Conservation (phyloP, 2,113 vertebrate genomes). For the Mesoclemmys tuberculata region DNA sequence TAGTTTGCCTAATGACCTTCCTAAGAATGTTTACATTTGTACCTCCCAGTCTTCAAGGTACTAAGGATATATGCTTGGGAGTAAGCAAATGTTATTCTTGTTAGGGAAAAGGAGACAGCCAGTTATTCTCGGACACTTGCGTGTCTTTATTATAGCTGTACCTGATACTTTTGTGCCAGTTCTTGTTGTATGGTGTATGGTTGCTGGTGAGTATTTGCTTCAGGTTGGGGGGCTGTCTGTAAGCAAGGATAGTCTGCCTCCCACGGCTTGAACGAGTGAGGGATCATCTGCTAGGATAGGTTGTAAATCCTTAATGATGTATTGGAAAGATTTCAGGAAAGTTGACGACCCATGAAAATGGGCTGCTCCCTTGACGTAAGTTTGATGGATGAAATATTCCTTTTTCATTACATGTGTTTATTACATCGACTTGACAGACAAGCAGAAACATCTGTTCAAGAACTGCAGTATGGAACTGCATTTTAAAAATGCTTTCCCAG, state of each 20-base stretch:
- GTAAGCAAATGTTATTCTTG: neutral
- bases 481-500: neutral
- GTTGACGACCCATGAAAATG: accelerated
- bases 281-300: no score
- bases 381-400: no score
- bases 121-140: neutral
- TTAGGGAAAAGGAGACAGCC: neutral
- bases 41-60: neutral
- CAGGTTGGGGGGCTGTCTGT: no score
- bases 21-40: neutral
- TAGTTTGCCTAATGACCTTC: neutral
- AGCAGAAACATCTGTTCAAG: neutral
- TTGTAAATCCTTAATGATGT: no score
- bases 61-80: neutral
- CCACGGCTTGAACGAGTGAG: no score
- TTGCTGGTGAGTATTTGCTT: no score
- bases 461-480: neutral
- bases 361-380: neutral
- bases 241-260: no score
- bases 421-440: neutral
- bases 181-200: no score
- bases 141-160: neutral
- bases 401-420: neutral
- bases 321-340: no score
- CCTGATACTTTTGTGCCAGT: neutral